phyloP scores from a whole-genome alignment of 2,797 vertebrate genomes.

The Orestias chungarensis region DNA sequence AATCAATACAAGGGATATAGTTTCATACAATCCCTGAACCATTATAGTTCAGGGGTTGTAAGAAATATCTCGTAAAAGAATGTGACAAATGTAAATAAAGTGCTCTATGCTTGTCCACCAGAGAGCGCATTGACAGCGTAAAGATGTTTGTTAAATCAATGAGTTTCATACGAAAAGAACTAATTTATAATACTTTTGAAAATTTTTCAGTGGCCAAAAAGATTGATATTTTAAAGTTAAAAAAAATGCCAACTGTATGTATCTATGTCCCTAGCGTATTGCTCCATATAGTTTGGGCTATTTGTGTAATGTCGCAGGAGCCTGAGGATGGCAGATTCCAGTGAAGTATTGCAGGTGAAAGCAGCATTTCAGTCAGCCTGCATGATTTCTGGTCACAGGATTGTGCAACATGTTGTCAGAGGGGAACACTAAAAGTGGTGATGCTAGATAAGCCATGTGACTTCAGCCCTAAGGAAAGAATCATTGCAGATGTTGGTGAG shows the following conservation, averaged over 20 bases:
- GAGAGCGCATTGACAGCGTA: too few species aligned
- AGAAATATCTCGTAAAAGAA: too few species aligned
- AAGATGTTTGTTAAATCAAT: too few species aligned
- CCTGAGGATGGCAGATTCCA: background rate
- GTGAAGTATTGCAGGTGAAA: background rate
- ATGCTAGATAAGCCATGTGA: background rate
- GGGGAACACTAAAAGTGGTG: background rate
- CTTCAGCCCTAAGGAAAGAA: background rate
- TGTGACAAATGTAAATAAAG: too few species aligned
- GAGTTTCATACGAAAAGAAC: too few species aligned
- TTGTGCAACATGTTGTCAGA: background rate
- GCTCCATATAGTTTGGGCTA: background rate
- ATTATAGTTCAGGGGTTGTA: too few species aligned
- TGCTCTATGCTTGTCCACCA: too few species aligned
- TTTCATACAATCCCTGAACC: too few species aligned
- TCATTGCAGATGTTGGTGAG: background rate
- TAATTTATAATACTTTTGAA: too few species aligned
- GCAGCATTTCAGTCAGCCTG: background rate
- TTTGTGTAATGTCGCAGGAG: background rate
- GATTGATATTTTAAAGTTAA: background rate
- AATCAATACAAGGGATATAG: too few species aligned
- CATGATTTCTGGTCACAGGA: background rate
- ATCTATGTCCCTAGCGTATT: background rate
- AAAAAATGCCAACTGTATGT: background rate
- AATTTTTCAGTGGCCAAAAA: background rate